Evolutionary conservation across 2,888 invertebrate genomes (phyloP), one percentile per base, ranked within the genome.

Genomic region (Artemia sinica): DNA sequence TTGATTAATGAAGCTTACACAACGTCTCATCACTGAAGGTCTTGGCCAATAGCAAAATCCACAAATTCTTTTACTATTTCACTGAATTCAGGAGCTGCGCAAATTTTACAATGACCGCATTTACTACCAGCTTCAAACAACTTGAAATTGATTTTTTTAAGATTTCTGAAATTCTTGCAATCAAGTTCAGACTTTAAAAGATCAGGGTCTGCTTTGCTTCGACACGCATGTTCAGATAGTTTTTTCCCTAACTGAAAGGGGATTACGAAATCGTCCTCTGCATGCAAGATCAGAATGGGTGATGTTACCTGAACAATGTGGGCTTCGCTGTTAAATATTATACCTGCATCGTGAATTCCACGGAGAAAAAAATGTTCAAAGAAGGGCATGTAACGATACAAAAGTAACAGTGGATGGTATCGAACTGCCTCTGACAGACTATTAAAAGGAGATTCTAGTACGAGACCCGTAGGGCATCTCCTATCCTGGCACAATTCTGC

Each of bases 391-490:
- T 28, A 28, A 28, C 52, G 41, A 71, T 74, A 72, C 78, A 87
- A 87, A 79, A 81, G 82, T 5, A 88, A 81, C 68, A 94, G 81
- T 0, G 93, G 92, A 81, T 93, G 90, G 73, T 87, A 81, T 0
- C 83, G 80, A 6, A 95, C 86, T 77, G 93, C 96, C 74, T 94
- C 93, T 4, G 84, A 84, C 72, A 97, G 83, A 76, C 90, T 94
- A 75, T 88, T 94, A 79, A 97, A 97, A 0, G 96, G 93, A 18
- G 93, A 85, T 78, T 97, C 96, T 8, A 97, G 80, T 70, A 97
- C 83, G 0, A 97, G 79, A 0, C 89, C 94, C 58, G 75, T 72
- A 11, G 73, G 73, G 68, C 86, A 85, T 71, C 78, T 74, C 69
- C 83, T 78, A 8, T 81, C 77, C 0, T 74, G 75, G 72, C 84